phyloP scores from a whole-genome alignment of 2,797 vertebrate genomes.

The Hippoglossus hippoglossus region DNA sequence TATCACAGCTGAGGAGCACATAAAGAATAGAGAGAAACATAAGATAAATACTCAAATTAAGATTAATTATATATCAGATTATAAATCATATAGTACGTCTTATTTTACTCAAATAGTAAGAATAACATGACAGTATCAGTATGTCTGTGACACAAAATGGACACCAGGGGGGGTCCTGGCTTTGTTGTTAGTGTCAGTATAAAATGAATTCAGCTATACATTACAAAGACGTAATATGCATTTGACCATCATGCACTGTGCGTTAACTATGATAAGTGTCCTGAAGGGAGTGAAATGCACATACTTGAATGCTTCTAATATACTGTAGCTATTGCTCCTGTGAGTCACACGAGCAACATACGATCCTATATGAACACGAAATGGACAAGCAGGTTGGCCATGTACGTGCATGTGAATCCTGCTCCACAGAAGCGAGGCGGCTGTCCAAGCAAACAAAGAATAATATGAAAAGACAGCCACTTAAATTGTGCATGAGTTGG shows the following conservation, averaged over 20 bases:
- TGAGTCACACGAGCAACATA: slow-evolving; percentile 38
- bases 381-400: slow-evolving; percentile 21
- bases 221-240: neutral
- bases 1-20: no score
- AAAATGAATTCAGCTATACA: no score
- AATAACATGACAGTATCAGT: neutral
- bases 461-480: slow-evolving; percentile 62
- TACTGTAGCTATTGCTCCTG: slow-evolving; percentile 17
- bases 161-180: no score
- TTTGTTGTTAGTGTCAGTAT: no score
- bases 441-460: slow-evolving; percentile 40
- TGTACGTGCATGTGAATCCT: slow-evolving; percentile 38
- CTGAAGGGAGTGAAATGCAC: slow-evolving; percentile 24
- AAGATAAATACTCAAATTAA: neutral
- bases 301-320: slow-evolving; percentile 10
- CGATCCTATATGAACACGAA: slow-evolving; percentile 41
- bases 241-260: slow-evolving; percentile 41
- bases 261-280: slow-evolving; percentile 20
- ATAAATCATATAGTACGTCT: neutral
- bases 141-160: no score
- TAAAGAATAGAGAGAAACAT: neutral
- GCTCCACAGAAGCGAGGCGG: slow-evolving; percentile 50
- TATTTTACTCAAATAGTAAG: neutral
- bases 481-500: slow-evolving; percentile 52
- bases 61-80: neutral